Evolutionary conservation across 2,888 invertebrate genomes (phyloP).

Genomic region (Meteorus cinctellus): DNA sequence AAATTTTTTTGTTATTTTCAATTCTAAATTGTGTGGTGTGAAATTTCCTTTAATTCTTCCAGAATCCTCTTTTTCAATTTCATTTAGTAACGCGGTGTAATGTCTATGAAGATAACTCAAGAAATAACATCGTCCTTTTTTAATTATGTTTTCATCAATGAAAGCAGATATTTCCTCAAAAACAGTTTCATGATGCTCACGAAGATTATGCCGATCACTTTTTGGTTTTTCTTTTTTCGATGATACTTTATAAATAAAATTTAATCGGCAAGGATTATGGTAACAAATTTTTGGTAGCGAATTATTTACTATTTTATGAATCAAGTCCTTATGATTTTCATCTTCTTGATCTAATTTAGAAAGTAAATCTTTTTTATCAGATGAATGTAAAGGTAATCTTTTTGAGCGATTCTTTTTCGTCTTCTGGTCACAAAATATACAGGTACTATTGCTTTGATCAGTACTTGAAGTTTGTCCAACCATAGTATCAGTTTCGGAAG

Average conservation of each 20-base stretch:
- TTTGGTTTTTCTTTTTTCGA: background rate
- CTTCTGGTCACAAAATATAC: slow-evolving; percentile 32
- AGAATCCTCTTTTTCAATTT: background rate
- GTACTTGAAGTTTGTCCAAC: slow-evolving; percentile 40
- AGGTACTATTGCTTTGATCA: slow-evolving; percentile 27
- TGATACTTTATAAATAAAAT: background rate
- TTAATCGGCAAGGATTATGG: background rate
- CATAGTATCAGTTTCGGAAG: slow-evolving; percentile 13
- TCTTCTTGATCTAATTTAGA: background rate
- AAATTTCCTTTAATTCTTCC: background rate
- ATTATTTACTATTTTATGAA: slow-evolving; percentile 49
- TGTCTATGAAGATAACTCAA: background rate
- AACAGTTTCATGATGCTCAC: background rate
- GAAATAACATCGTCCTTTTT: background rate
- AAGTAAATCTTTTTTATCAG: slow-evolving; percentile 42
- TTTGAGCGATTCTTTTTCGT: slow-evolving; percentile 31
- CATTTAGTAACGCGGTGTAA: background rate
- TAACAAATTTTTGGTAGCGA: background rate
- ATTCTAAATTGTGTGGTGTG: background rate
- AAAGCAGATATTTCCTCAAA: background rate
- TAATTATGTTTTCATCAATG: background rate
- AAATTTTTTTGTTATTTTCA: background rate
- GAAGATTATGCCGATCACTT: background rate
- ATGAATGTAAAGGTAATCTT: slow-evolving; percentile 47
- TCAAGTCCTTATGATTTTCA: slow-evolving; percentile 48